These are phyloP conservation scores for Pyrocephalus nanus DNA, from an alignment of 2,797 vertebrate genomes.

Conservation along the genomic window DNA sequence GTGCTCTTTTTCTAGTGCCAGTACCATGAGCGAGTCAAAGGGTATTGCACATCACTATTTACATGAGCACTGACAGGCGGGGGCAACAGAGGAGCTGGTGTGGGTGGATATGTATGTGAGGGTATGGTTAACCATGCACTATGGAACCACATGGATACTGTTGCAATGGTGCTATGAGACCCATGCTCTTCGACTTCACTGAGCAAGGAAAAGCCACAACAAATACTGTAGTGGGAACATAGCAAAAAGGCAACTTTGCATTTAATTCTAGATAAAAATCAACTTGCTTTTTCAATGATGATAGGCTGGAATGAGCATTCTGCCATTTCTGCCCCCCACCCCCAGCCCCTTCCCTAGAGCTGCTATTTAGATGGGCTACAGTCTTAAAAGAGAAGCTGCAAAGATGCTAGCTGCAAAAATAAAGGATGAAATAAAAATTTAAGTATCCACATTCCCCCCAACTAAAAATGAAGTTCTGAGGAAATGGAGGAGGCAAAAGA, in stretches of 20 bases:
- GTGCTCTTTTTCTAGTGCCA: rapidly evolving
- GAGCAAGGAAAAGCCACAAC: not conserved
- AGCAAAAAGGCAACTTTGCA: not conserved
- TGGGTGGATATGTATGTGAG: not conserved
- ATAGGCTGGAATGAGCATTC: conserved; percentile 1
- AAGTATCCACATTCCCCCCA: not conserved
- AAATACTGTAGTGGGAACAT: not conserved
- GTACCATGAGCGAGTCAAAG: not conserved
- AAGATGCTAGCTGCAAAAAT: conserved; percentile 61
- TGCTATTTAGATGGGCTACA: not conserved
- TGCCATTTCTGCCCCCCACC: not conserved
- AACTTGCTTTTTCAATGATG: not conserved
- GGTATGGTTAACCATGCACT: not conserved
- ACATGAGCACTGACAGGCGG: not conserved
- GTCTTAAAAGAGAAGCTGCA: conserved; percentile 57
- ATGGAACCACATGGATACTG: not conserved
- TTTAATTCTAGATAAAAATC: conserved; percentile 1
- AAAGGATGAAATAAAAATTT: conserved; percentile 6
- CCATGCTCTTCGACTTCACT: not conserved
- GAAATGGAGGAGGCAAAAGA: conserved; percentile 61
- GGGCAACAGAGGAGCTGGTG: not conserved
- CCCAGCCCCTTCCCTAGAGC: not conserved
- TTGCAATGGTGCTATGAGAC: not conserved
- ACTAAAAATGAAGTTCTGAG: conserved; percentile 55
- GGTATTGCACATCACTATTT: not conserved